phyloP scores from a whole-genome alignment of 2,888 invertebrate species.

The Periphyllus acericola region DNA sequence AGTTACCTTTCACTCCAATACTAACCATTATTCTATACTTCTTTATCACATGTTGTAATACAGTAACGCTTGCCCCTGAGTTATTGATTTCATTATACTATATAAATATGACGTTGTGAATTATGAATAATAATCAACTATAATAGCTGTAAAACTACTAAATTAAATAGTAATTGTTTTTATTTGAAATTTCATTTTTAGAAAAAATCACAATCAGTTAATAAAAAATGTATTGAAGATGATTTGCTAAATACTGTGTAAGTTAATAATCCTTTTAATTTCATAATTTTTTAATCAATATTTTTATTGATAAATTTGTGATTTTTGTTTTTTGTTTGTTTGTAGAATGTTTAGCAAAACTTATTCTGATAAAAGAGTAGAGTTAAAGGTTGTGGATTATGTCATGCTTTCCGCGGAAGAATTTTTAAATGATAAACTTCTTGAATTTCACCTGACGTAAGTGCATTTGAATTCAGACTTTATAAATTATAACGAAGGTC shows the following conservation, averaged over 20 bases:
- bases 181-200: too few relatives aligned
- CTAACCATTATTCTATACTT: too few relatives aligned
- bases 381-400: background rate
- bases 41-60: too few relatives aligned
- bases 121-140: too few relatives aligned
- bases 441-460: constrained; percentile 41
- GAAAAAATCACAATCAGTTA: too few relatives aligned
- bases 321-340: background rate
- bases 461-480: background rate
- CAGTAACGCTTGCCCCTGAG: too few relatives aligned
- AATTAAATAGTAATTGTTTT: too few relatives aligned
- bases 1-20: too few relatives aligned
- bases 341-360: background rate
- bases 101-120: too few relatives aligned
- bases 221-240: background rate
- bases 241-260: background rate
- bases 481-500: too few relatives aligned
- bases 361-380: background rate
- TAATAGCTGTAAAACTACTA: too few relatives aligned
- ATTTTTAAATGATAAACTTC: constrained; percentile 32
- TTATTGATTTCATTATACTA: too few relatives aligned
- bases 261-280: background rate
- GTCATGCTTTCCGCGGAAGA: background rate
- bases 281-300: background rate
- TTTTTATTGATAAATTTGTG: background rate